Evolutionary conservation across 2,113 vertebrate species (phyloP).

Genomic region (Gobiocypris rarus): DNA sequence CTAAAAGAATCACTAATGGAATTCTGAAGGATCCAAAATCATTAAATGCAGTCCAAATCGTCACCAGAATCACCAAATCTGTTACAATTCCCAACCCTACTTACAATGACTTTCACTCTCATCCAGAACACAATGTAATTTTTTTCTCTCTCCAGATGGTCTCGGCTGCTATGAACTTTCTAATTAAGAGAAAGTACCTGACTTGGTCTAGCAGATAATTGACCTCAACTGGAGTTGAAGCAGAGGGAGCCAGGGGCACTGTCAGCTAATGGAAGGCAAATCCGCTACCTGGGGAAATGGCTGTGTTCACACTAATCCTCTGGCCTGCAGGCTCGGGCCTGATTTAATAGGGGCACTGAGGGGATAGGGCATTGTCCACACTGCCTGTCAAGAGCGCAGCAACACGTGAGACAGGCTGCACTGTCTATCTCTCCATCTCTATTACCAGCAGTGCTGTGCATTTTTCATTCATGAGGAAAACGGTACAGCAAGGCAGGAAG

Average conservation of each 20-base stretch:
- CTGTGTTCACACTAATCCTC: conserved; percentile 82
- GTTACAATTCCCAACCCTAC: neutral
- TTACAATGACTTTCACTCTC: neutral
- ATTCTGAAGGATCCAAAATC: neutral
- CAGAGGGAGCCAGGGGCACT: conserved; percentile 75
- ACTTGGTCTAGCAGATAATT: conserved; percentile 70
- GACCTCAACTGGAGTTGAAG: conserved; percentile 76
- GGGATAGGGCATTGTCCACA: conserved; percentile 73
- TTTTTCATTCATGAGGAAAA: conserved; percentile 20
- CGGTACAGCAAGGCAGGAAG: neutral
- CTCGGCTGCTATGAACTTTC: conserved; percentile 53
- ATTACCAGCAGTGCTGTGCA: neutral
- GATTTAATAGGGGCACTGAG: conserved; percentile 73
- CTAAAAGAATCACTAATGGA: neutral
- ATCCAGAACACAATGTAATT: neutral
- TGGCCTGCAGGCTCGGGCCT: conserved; percentile 75
- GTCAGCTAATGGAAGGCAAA: conserved; percentile 82
- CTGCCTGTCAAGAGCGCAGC: conserved; percentile 68
- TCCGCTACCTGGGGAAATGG: conserved; percentile 81
- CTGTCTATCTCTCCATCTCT: conserved; percentile 38
- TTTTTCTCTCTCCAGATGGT: conserved; percentile 52
- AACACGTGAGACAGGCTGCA: conserved; percentile 69
- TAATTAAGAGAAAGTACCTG: conserved; percentile 70
- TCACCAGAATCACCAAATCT: neutral
- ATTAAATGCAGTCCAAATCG: neutral